Percentiles rank a stretch among this genome's conserved stretches.
These are phyloP conservation scores for Stomorhina lunata DNA, from an alignment of 2,888 invertebrate genomes.

Conservation along the genomic window DNA sequence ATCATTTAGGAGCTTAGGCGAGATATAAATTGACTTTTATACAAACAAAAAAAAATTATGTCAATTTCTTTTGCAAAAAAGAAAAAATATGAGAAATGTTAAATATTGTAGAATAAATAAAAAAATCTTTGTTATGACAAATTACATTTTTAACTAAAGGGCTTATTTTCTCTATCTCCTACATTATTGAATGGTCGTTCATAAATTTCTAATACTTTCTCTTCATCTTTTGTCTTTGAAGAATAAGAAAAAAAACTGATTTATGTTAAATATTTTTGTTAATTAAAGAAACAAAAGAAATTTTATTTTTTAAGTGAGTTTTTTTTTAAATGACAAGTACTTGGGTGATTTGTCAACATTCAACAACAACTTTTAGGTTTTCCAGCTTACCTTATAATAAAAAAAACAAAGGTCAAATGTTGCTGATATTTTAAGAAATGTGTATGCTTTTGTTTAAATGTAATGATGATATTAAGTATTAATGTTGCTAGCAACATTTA, in stretches of 20 bases:
- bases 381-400: neutral
- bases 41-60: neutral
- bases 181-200: neutral
- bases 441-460: neutral
- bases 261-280: constrained; percentile 29
- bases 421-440: constrained; percentile 1
- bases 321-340: neutral
- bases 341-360: constrained; percentile 36
- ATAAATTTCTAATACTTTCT: constrained; percentile 26
- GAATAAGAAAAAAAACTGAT: too few species aligned
- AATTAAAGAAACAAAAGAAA: constrained; percentile 16
- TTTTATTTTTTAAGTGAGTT: constrained; percentile 21
- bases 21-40: neutral
- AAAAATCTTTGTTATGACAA: constrained; percentile 4
- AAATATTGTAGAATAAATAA: constrained; percentile 9
- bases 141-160: neutral
- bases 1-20: constrained; percentile 1
- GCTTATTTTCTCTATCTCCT: neutral
- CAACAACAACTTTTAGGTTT: neutral
- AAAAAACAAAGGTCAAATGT: constrained; percentile 25
- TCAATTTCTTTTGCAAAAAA: neutral
- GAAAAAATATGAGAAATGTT: neutral
- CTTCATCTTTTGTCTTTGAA: neutral
- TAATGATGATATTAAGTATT: neutral
- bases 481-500: too few species aligned